A percentile compares a stretch with the other conserved stretches of the same genome.
Conservation (phyloP, 1,140 invertebrate species). For the Phocides pigmalion region DNA sequence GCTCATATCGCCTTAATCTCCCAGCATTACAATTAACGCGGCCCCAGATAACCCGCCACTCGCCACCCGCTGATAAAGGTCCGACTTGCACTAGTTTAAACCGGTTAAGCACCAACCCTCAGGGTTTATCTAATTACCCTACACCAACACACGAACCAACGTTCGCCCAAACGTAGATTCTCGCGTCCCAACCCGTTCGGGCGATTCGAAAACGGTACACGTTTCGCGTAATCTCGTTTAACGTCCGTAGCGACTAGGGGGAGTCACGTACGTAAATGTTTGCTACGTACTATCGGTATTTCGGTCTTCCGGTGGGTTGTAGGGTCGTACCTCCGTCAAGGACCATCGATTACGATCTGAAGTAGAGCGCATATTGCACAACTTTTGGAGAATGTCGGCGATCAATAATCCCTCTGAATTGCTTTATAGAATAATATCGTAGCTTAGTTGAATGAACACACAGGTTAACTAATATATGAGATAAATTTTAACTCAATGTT, state of each 20-base stretch:
- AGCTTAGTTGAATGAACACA: neutral
- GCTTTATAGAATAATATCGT: slow-evolving; percentile 40
- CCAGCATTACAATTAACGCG: slow-evolving; percentile 81
- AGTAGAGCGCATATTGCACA: slow-evolving; percentile 68
- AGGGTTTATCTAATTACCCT: slow-evolving; percentile 81
- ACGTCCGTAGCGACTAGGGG: slow-evolving; percentile 51
- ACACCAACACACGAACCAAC: slow-evolving; percentile 58
- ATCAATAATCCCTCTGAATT: slow-evolving; percentile 49
- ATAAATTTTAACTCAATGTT: no score
- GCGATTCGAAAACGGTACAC: slow-evolving; percentile 55
- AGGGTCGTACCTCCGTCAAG: slow-evolving; percentile 57
- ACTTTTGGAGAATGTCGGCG: slow-evolving; percentile 49
- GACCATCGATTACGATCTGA: slow-evolving; percentile 69
- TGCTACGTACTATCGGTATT: slow-evolving; percentile 66
- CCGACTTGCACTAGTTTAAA: slow-evolving; percentile 73
- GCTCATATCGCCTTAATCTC: slow-evolving; percentile 76
- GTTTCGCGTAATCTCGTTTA: slow-evolving; percentile 57
- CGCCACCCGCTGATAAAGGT: slow-evolving; percentile 79
- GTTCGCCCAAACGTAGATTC: slow-evolving; percentile 52
- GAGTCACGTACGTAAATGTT: slow-evolving; percentile 75
- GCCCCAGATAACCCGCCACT: slow-evolving; percentile 78
- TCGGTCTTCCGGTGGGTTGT: slow-evolving; percentile 60
- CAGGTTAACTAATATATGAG: no score
- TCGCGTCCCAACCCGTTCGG: slow-evolving; percentile 47
- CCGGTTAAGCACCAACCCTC: slow-evolving; percentile 75